A percentile compares a stretch with the other conserved stretches of the same genome.
Evolutionary conservation across 2,888 invertebrate genomes (phyloP).

Genomic region (Helicoverpa assulta): DNA sequence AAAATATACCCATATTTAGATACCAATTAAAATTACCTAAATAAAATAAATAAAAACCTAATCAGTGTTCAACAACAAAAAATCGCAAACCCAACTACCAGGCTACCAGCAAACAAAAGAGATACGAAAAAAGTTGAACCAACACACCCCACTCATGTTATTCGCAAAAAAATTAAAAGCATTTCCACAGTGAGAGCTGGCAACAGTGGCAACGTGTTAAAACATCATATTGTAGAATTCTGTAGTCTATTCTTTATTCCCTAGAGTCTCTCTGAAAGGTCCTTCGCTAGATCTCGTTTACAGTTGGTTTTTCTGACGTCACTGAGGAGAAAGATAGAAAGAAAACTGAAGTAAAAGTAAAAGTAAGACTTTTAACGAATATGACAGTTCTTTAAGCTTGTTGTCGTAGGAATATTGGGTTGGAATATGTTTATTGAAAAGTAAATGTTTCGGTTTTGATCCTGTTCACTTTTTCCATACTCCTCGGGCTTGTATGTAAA

Average conservation of each 20-base stretch:
- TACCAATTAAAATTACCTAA: no score
- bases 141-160: not conserved
- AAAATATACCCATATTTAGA: no score
- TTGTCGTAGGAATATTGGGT: slow-evolving; percentile 11
- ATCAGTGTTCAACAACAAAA: no score
- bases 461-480: no score
- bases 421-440: not conserved
- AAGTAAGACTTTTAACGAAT: slow-evolving; percentile 35
- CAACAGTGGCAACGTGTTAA: slow-evolving; percentile 33
- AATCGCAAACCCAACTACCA: not conserved
- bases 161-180: slow-evolving; percentile 6
- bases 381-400: slow-evolving; percentile 19
- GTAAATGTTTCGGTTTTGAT: not conserved
- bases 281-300: slow-evolving; percentile 45
- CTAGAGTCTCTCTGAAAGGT: slow-evolving; percentile 42
- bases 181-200: slow-evolving; percentile 4
- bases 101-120: not conserved
- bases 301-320: slow-evolving; percentile 40
- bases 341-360: slow-evolving; percentile 37
- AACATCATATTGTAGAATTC: slow-evolving; percentile 45
- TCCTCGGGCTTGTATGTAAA: no score
- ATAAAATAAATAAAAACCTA: no score
- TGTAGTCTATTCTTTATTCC: slow-evolving; percentile 33
- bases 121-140: not conserved
- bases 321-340: slow-evolving; percentile 25